A percentile compares a stretch with the other conserved stretches of the same genome.
phyloP scores from a whole-genome alignment of 2,113 vertebrate genomes.

The Oophaga pumilio region DNA sequence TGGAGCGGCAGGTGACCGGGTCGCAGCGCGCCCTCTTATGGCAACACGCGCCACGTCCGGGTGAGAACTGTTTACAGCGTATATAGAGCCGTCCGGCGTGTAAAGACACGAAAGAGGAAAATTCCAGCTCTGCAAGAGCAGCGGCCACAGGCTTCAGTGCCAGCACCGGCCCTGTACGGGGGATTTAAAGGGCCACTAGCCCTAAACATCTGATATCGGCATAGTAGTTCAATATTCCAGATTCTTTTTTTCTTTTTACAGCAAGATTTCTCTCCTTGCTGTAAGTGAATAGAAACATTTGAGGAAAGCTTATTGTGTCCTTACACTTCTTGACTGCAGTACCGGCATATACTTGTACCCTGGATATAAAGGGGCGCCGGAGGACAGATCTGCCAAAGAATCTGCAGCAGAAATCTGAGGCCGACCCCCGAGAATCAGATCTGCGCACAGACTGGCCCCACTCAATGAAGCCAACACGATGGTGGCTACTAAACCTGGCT shows the following conservation, averaged over 20 bases:
- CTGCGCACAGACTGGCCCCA: too few species aligned
- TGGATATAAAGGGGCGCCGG: too few species aligned
- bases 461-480: too few species aligned
- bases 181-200: background rate
- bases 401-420: too few species aligned
- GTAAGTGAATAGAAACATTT: too few species aligned
- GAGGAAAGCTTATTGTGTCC: too few species aligned
- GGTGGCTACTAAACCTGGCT: too few species aligned
- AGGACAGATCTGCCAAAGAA: too few species aligned
- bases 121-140: background rate
- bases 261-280: background rate
- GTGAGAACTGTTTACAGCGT: background rate
- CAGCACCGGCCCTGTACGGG: background rate
- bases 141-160: background rate
- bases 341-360: too few species aligned
- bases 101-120: background rate
- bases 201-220: background rate
- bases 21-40: background rate
- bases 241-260: background rate
- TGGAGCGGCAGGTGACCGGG: constrained; percentile 6
- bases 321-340: too few species aligned
- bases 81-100: background rate
- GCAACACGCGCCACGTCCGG: background rate
- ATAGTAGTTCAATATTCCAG: too few species aligned
- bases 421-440: too few species aligned